Percentiles rank a stretch among this genome's conserved stretches.
These are phyloP conservation scores for Pempheris klunzingeri DNA, from an alignment of 2,797 vertebrate species.

Conservation along the genomic window DNA sequence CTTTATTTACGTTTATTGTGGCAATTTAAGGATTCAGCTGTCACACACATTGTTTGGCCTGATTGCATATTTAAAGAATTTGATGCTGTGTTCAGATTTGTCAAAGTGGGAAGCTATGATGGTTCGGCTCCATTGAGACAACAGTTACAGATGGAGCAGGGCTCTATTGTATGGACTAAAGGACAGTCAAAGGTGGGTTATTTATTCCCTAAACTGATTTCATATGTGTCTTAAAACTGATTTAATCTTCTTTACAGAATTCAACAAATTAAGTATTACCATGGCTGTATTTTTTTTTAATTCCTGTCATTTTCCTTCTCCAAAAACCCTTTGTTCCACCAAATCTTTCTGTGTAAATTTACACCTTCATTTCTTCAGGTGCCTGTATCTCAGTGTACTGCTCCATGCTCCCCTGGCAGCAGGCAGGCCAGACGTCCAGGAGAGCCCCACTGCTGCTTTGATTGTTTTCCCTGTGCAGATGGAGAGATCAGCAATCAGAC, in stretches of 20 bases:
- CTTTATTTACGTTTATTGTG: neutral
- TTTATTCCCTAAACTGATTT: neutral
- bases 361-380: constrained; percentile 61
- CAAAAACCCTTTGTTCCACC: neutral
- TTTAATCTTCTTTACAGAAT: neutral
- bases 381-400: constrained; percentile 80
- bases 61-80: neutral
- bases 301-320: neutral
- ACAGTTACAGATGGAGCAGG: constrained; percentile 74
- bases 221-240: neutral
- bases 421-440: constrained; percentile 74
- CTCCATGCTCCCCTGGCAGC: constrained; percentile 79
- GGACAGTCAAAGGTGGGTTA: constrained; percentile 71
- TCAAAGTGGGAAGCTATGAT: constrained; percentile 85
- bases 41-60: neutral
- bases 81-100: constrained; percentile 64
- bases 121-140: constrained; percentile 76
- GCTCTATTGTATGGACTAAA: constrained; percentile 76
- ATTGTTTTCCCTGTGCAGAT: constrained; percentile 85
- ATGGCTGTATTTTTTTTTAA: too few relatives aligned
- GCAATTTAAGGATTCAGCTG: neutral
- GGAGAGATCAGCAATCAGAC: constrained; percentile 84
- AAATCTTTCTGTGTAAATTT: neutral
- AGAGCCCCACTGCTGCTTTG: constrained; percentile 83
- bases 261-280: too few relatives aligned